Percentiles rank a stretch among this genome's conserved stretches.
Conservation (phyloP, 2,888 invertebrate genomes). For the Acanthopleura granulata region DNA sequence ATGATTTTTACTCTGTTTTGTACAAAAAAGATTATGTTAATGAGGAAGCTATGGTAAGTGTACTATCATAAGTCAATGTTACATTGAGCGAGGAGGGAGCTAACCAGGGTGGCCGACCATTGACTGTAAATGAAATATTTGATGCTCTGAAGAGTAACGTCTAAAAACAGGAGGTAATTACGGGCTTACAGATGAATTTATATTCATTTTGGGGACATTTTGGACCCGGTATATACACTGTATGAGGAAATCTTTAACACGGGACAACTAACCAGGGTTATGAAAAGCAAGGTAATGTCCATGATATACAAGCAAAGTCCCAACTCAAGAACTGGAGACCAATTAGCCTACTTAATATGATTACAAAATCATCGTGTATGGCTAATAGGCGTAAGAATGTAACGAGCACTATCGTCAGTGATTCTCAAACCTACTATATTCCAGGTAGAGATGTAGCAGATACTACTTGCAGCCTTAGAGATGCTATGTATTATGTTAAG, state of each 20-base stretch:
- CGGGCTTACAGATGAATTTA: not conserved
- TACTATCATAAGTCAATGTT: too few relatives aligned
- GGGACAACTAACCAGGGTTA: not conserved
- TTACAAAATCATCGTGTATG: slow-evolving; percentile 11
- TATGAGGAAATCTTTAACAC: not conserved
- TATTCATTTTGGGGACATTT: not conserved
- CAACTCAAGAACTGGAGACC: too few relatives aligned
- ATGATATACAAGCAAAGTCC: not conserved
- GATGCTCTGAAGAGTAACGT: not conserved
- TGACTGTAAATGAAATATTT: not conserved
- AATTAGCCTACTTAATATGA: not conserved
- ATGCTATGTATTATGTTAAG: not conserved
- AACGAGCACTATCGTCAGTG: too few relatives aligned
- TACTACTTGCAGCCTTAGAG: not conserved
- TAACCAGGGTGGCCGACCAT: not conserved
- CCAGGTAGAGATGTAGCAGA: too few relatives aligned
- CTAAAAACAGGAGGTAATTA: not conserved
- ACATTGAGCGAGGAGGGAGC: too few relatives aligned
- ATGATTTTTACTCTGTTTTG: not conserved
- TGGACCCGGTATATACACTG: not conserved
- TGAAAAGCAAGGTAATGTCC: not conserved
- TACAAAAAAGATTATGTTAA: not conserved
- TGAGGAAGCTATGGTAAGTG: too few relatives aligned
- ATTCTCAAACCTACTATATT: not conserved
- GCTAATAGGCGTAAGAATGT: not conserved